Percentiles rank a stretch among this genome's conserved stretches.
Conservation (phyloP, 2,888 invertebrate species). For the Drosophila mulleri region DNA sequence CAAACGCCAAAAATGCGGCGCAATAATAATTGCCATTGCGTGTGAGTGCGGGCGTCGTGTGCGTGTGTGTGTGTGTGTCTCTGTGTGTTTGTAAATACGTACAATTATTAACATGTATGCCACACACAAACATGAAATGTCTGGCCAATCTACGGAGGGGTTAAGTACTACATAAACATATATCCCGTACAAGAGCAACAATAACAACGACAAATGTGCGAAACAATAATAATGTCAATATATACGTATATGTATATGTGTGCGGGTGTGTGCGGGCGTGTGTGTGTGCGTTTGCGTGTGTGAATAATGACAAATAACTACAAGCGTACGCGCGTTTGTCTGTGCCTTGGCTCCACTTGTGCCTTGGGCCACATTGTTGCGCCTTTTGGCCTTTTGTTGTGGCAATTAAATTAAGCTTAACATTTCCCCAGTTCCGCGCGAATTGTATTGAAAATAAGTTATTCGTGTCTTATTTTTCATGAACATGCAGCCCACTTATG, state of each 20-base stretch:
- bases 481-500: constrained; percentile 1
- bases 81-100: constrained; percentile 13
- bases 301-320: constrained; percentile 51
- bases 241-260: not conserved
- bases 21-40: constrained; percentile 55
- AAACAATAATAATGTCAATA: constrained; percentile 56
- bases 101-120: constrained; percentile 61
- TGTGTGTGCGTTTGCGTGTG: constrained; percentile 14
- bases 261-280: not conserved
- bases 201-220: constrained; percentile 52
- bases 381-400: constrained; percentile 69
- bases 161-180: constrained; percentile 43
- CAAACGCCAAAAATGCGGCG: constrained; percentile 67
- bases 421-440: constrained; percentile 50
- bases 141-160: constrained; percentile 39
- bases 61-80: constrained; percentile 7
- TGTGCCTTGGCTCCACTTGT: constrained; percentile 13
- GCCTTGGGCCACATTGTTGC: constrained; percentile 71
- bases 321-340: constrained; percentile 23
- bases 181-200: constrained; percentile 41
- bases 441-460: constrained; percentile 47
- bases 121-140: constrained; percentile 33
- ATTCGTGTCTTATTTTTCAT: constrained; percentile 15
- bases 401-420: constrained; percentile 81
- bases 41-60: constrained; percentile 5